Conservation (phyloP, 2,888 invertebrate species). For the Ichneumon xanthorius region DNA sequence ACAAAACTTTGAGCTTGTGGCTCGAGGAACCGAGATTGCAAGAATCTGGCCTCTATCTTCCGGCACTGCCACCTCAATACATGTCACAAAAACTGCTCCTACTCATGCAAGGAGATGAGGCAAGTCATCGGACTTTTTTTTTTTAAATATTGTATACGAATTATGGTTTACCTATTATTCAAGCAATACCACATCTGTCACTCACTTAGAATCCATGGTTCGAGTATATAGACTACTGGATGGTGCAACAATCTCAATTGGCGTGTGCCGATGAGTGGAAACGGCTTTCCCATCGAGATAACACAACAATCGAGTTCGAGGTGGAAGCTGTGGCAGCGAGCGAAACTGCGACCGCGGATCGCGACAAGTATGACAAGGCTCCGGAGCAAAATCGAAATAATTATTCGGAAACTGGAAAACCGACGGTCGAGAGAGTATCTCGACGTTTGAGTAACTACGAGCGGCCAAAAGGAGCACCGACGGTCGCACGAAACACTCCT, state of each 20-base stretch:
- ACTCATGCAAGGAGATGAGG: constrained; percentile 88
- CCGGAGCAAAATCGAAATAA: constrained; percentile 30
- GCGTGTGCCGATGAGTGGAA: constrained; percentile 87
- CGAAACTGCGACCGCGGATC: constrained; percentile 9
- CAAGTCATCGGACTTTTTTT: constrained; percentile 76
- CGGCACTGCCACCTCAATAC: constrained; percentile 91
- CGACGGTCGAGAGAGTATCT: constrained; percentile 86
- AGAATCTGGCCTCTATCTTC: constrained; percentile 88
- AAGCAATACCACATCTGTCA: not conserved
- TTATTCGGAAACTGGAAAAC: constrained; percentile 74
- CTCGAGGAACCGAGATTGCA: constrained; percentile 92
- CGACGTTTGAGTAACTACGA: constrained; percentile 89
- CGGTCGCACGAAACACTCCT: constrained; percentile 84
- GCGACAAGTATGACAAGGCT: constrained; percentile 8
- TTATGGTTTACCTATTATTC: not conserved
- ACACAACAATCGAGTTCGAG: constrained; percentile 40
- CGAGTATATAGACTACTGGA: constrained; percentile 88
- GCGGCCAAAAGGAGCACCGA: constrained; percentile 87
- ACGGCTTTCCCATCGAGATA: constrained; percentile 85
- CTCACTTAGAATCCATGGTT: constrained; percentile 87
- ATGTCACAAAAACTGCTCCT: constrained; percentile 88
- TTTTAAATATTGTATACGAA: not conserved
- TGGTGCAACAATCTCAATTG: constrained; percentile 86
- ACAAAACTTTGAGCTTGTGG: constrained; percentile 90
- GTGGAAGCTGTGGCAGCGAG: constrained; percentile 70